These are phyloP conservation scores for Gymnocheta viridis DNA, from an alignment of 2,888 invertebrate species.

Conservation along the genomic window DNA sequence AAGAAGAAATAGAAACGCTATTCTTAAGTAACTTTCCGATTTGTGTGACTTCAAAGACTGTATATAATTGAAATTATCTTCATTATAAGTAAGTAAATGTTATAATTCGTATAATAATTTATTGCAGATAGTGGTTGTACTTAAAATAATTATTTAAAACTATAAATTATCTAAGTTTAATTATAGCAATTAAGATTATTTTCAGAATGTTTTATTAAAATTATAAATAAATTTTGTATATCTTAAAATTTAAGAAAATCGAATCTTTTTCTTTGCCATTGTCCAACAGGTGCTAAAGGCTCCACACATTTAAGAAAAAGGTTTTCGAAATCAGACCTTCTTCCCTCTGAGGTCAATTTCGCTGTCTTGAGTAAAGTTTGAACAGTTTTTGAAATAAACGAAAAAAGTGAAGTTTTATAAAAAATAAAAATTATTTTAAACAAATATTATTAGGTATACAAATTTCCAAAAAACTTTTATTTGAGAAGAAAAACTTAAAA, in stretches of 20 bases:
- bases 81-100: background rate
- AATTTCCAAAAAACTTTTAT: too few species aligned
- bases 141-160: constrained; percentile 1
- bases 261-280: too few species aligned
- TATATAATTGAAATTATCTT: constrained; percentile 43
- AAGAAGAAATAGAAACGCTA: constrained; percentile 23
- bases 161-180: constrained; percentile 6
- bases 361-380: too few species aligned
- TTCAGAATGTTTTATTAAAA: constrained; percentile 15
- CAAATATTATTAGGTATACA: too few species aligned
- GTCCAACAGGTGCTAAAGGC: too few species aligned
- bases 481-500: too few species aligned
- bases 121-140: constrained; percentile 43
- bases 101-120: background rate
- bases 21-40: constrained; percentile 31
- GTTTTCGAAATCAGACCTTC: too few species aligned
- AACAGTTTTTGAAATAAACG: too few species aligned
- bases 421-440: too few species aligned
- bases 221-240: constrained; percentile 36
- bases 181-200: background rate
- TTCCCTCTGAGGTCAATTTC: too few species aligned
- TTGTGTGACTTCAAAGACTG: constrained; percentile 61
- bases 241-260: background rate
- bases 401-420: too few species aligned
- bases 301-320: too few species aligned